Evolutionary conservation across 2,888 invertebrate genomes (phyloP).

Genomic region (Dinocampus coccinellae): DNA sequence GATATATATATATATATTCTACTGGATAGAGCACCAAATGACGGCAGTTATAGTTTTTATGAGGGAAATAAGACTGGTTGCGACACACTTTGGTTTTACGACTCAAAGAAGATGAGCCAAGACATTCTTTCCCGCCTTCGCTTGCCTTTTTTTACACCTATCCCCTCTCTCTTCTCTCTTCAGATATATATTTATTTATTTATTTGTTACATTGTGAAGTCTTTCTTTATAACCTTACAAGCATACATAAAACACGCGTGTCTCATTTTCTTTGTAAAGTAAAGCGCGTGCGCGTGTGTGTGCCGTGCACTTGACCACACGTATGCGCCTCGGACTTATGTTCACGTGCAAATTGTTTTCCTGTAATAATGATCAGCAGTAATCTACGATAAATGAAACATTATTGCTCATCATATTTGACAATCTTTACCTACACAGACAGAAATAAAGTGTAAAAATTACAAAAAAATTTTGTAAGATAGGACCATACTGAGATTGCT

Average conservation of each 20-base stretch:
- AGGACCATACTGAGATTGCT: too few relatives aligned
- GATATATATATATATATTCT: constrained; percentile 16
- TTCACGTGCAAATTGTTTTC: constrained; percentile 42
- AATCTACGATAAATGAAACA: constrained; percentile 35
- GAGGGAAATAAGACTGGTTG: constrained; percentile 44
- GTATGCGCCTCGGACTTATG: constrained; percentile 8
- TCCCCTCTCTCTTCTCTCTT: background rate
- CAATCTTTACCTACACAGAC: constrained; percentile 18
- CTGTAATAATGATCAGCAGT: constrained; percentile 32
- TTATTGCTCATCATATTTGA: constrained; percentile 25
- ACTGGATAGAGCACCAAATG: constrained; percentile 10
- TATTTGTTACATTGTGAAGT: constrained; percentile 9
- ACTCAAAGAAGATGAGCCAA: constrained; percentile 17
- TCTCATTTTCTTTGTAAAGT: background rate
- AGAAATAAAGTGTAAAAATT: too few relatives aligned
- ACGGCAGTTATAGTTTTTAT: constrained; percentile 24
- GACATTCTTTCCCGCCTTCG: constrained; percentile 8
- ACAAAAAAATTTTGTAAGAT: too few relatives aligned
- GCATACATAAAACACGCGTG: background rate
- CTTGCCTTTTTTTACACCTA: background rate
- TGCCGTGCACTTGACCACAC: background rate
- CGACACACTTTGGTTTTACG: constrained; percentile 47
- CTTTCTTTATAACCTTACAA: constrained; percentile 3
- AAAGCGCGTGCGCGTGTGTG: background rate
- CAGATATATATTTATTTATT: background rate